Percentiles rank a stretch among this genome's conserved stretches.
These are phyloP conservation scores for Idaea biselata DNA, from an alignment of 2,888 invertebrate species.

Conservation along the genomic window DNA sequence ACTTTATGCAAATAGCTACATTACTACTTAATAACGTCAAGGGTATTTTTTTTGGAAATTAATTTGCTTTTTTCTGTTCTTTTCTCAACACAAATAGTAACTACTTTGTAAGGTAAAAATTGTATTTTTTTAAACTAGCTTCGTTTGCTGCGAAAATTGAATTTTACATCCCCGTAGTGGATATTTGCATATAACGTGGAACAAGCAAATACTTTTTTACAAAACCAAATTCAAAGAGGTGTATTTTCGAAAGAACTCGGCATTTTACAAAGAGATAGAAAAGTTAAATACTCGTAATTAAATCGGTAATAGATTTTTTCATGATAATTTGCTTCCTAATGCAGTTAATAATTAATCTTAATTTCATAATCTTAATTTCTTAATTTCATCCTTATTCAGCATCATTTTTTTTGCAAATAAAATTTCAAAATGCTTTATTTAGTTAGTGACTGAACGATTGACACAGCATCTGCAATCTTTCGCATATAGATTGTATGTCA, in stretches of 20 bases:
- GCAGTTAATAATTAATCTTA: no score
- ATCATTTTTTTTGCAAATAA: no score
- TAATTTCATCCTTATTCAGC: no score
- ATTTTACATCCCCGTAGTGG: neutral
- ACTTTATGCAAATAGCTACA: no score
- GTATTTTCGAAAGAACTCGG: neutral
- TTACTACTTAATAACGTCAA: neutral
- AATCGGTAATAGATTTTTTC: no score
- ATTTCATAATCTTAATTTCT: no score
- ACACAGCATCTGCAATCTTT: no score
- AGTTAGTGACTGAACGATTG: no score
- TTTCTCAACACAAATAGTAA: neutral
- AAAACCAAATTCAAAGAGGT: neutral
- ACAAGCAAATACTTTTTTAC: neutral
- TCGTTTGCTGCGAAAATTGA: neutral
- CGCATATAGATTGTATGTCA: no score
- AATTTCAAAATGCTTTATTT: no score
- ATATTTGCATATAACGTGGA: neutral
- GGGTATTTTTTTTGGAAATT: neutral
- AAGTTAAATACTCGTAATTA: no score
- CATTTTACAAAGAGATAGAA: neutral
- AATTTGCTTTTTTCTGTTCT: neutral
- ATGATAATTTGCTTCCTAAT: no score
- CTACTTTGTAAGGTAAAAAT: neutral
- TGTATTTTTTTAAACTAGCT: neutral